Evolutionary conservation across 2,888 invertebrate species (phyloP).

Genomic region (Cheilosia variabilis): DNA sequence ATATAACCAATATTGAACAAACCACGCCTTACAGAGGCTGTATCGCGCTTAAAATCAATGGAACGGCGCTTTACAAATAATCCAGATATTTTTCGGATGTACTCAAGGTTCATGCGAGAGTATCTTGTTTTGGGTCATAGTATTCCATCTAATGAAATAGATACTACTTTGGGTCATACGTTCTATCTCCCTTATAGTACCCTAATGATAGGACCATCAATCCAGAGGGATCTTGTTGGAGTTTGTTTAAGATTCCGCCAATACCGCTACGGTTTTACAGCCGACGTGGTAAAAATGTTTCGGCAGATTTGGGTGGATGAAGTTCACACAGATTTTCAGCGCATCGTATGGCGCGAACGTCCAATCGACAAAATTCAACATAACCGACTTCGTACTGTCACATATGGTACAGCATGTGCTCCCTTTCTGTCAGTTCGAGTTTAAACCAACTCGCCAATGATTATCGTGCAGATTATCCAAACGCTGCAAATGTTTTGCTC

Average conservation of each 20-base stretch:
- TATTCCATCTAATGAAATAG: conserved; percentile 6
- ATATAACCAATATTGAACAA: no score
- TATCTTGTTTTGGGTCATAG: conserved; percentile 22
- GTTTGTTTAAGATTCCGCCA: conserved; percentile 61
- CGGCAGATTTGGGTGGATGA: conserved; percentile 68
- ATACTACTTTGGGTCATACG: no score
- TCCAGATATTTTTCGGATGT: not conserved
- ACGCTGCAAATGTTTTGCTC: not conserved
- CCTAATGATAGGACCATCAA: conserved; percentile 42
- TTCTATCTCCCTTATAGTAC: conserved; percentile 24
- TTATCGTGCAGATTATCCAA: no score
- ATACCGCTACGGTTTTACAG: conserved; percentile 56
- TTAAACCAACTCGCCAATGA: no score
- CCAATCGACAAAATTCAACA: not conserved
- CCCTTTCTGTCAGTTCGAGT: no score
- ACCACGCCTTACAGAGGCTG: no score
- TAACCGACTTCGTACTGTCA: no score
- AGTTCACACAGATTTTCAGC: conserved; percentile 54
- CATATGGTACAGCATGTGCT: no score
- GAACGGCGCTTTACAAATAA: conserved; percentile 23
- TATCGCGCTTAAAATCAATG: conserved; percentile 1
- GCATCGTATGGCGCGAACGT: conserved; percentile 56
- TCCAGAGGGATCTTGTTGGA: conserved; percentile 54
- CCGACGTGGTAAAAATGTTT: conserved; percentile 66
- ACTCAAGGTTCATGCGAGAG: conserved; percentile 32